Evolutionary conservation across 2,113 vertebrate species (phyloP).

Genomic region (Tyto alba): DNA sequence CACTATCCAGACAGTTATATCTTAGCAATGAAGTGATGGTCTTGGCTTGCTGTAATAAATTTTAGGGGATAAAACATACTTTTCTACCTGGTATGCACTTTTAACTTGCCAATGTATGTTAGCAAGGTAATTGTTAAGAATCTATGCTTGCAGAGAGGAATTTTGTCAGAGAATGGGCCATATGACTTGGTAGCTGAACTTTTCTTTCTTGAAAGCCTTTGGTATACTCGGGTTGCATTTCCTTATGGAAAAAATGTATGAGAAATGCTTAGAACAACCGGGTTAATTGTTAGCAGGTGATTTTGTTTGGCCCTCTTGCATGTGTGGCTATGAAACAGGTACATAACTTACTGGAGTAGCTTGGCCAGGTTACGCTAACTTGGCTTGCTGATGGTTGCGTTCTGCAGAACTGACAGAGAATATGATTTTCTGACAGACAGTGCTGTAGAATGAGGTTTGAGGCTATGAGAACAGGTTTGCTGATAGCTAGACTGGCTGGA

Average conservation of each 20-base stretch:
- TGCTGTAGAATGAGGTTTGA: not conserved
- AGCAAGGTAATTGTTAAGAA: not conserved
- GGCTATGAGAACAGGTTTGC: not conserved
- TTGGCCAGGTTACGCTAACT: not conserved
- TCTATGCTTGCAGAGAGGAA: not conserved
- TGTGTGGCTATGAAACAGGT: not conserved
- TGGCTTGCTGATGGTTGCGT: not conserved
- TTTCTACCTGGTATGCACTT: not conserved
- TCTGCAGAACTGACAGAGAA: not conserved
- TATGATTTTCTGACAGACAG: rapidly evolving
- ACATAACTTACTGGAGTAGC: too few relatives aligned
- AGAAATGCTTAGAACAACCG: not conserved
- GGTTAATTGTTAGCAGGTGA: not conserved
- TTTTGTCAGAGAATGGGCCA: not conserved
- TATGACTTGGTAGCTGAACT: not conserved
- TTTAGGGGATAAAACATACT: not conserved
- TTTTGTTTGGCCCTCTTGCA: not conserved
- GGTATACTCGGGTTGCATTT: not conserved
- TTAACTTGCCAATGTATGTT: not conserved
- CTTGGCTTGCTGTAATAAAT: not conserved
- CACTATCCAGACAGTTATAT: not conserved
- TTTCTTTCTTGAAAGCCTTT: not conserved
- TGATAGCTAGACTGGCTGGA: not conserved
- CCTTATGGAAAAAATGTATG: not conserved
- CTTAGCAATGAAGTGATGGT: not conserved